phyloP scores from a whole-genome alignment of 2,888 invertebrate genomes.

The Dorcus hopei region DNA sequence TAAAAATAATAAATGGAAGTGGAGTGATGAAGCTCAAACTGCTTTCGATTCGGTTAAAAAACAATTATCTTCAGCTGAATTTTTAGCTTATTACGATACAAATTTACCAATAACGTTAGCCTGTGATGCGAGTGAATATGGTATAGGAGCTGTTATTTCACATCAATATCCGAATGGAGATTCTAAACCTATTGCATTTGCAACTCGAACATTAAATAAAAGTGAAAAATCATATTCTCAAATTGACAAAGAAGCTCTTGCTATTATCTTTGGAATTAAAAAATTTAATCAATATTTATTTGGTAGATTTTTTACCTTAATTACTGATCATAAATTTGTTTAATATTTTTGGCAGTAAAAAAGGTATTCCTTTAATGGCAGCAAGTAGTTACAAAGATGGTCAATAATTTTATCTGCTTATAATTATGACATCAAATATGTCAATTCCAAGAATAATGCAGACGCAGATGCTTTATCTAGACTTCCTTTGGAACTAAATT shows the following conservation, averaged over 20 bases:
- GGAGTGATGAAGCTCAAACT: too few species aligned
- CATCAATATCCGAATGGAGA: too few species aligned
- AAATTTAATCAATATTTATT: constrained; percentile 4
- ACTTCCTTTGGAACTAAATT: too few species aligned
- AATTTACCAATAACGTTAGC: background rate
- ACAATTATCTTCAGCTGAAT: background rate
- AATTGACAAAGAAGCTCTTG: background rate
- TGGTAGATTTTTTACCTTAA: background rate
- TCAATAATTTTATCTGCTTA: constrained; percentile 4
- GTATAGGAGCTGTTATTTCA: too few species aligned
- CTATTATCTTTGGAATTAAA: constrained; percentile 2
- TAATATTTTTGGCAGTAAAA: constrained; percentile 1
- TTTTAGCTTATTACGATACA: background rate
- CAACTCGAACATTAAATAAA: constrained; percentile 13
- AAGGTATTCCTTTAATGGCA: constrained; percentile 3
- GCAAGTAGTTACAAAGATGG: background rate
- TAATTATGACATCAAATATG: background rate
- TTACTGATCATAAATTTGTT: constrained; percentile 2
- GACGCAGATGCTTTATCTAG: too few species aligned
- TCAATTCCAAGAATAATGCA: background rate
- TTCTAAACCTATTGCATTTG: constrained; percentile 15
- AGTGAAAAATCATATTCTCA: constrained; percentile 12
- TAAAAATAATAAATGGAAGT: background rate
- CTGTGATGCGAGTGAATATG: too few species aligned
- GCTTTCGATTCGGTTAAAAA: background rate